These are phyloP conservation scores for Thymallus thymallus DNA, from an alignment of 2,113 vertebrate genomes.

Conservation along the genomic window DNA sequence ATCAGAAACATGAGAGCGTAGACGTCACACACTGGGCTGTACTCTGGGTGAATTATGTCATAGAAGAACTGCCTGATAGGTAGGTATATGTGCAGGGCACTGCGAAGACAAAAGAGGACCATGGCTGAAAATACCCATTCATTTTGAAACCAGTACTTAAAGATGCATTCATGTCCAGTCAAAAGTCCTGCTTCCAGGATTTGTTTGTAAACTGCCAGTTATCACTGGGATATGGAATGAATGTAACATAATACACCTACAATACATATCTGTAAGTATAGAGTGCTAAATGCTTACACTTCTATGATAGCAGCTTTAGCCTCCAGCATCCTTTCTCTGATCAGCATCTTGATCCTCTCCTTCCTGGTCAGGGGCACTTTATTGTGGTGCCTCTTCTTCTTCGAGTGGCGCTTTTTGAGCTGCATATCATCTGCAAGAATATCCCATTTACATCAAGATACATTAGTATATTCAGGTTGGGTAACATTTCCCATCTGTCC, in stretches of 20 bases:
- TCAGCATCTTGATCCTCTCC: slow-evolving; percentile 63
- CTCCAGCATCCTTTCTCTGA: slow-evolving; percentile 68
- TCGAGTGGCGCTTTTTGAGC: slow-evolving; percentile 62
- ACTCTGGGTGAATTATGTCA: slow-evolving; percentile 77
- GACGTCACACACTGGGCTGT: slow-evolving; percentile 69
- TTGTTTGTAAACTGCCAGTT: too few relatives aligned
- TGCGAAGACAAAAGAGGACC: slow-evolving; percentile 31
- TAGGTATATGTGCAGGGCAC: slow-evolving; percentile 69
- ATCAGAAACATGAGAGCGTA: slow-evolving; percentile 74
- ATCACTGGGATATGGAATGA: too few relatives aligned
- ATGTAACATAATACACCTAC: too few relatives aligned
- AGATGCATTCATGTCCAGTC: not conserved
- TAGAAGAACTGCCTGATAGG: slow-evolving; percentile 78
- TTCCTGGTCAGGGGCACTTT: slow-evolving; percentile 64
- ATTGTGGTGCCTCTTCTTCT: slow-evolving; percentile 51
- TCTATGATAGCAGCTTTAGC: slow-evolving; percentile 68
- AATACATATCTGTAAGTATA: too few relatives aligned
- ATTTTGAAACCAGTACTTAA: not conserved
- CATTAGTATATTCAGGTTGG: not conserved
- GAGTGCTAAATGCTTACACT: slow-evolving; percentile 50
- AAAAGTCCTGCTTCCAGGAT: too few relatives aligned
- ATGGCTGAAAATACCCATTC: not conserved
- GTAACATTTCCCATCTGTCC: not conserved
- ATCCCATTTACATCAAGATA: not conserved
- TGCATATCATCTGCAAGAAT: slow-evolving; percentile 51